These are phyloP conservation scores for Acipenser ruthenus DNA, from an alignment of 2,797 vertebrate genomes.

Conservation along the genomic window DNA sequence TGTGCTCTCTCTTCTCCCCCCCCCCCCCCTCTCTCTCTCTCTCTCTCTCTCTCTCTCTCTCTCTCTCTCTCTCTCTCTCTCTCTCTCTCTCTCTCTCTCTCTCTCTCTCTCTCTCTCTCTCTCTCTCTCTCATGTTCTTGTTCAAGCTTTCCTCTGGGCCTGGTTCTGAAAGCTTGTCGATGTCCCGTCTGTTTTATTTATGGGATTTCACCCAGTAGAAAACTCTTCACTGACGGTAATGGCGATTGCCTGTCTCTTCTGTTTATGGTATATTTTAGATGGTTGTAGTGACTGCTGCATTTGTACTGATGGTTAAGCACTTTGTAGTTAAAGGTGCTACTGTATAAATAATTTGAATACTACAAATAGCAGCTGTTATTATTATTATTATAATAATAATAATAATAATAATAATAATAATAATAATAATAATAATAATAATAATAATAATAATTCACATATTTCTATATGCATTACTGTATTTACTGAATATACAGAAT, in stretches of 20 bases:
- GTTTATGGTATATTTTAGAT: background rate
- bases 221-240: background rate
- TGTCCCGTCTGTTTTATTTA: constrained; percentile 5
- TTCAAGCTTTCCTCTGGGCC: background rate
- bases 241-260: background rate
- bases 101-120: background rate
- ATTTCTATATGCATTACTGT: no score
- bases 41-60: background rate
- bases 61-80: background rate
- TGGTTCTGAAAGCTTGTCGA: constrained; percentile 4
- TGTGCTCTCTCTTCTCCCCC: background rate
- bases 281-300: background rate
- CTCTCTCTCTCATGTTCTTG: background rate
- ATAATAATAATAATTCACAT: no score
- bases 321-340: background rate
- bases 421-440: no score
- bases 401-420: no score
- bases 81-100: background rate
- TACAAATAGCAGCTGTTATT: background rate
- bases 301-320: background rate
- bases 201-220: background rate
- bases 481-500: no score
- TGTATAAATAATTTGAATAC: background rate
- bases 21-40: background rate
- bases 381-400: background rate